These are phyloP conservation scores for Spatula clypeata DNA, from an alignment of 2,797 vertebrate species.

Conservation along the genomic window DNA sequence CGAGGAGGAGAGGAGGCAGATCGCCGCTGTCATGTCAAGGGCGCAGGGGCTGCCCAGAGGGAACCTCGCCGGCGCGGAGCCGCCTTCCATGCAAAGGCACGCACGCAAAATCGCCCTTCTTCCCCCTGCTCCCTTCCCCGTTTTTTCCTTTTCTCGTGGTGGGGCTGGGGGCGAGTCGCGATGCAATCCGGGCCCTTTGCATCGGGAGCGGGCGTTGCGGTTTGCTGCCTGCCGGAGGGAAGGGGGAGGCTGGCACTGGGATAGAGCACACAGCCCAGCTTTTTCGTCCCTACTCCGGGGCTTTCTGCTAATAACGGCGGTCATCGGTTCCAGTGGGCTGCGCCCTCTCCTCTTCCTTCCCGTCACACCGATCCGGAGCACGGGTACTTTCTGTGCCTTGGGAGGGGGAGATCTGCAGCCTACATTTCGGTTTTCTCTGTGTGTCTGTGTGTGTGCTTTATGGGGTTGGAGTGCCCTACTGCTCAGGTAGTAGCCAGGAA, in stretches of 20 bases:
- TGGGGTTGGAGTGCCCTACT: not conserved
- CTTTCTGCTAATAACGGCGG: not conserved
- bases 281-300: not conserved
- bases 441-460: not conserved
- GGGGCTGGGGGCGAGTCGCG: constrained; percentile 42
- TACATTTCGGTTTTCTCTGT: not conserved
- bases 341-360: not conserved
- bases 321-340: not conserved
- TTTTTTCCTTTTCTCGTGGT: constrained; percentile 17
- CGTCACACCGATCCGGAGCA: not conserved
- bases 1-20: constrained; percentile 92
- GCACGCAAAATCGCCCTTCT: constrained; percentile 57
- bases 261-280: not conserved
- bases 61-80: constrained; percentile 79
- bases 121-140: constrained; percentile 22
- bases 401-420: not conserved
- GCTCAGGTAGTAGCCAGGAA: not conserved
- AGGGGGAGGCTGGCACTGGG: not conserved
- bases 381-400: not conserved
- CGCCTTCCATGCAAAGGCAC: constrained; percentile 89
- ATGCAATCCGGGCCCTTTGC: not conserved
- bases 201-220: not conserved
- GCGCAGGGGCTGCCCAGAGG: constrained; percentile 88
- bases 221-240: not conserved
- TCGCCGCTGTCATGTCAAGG: constrained; percentile 93